Conservation (phyloP, 2,797 vertebrate species). For the Catostomus latipinnis region DNA sequence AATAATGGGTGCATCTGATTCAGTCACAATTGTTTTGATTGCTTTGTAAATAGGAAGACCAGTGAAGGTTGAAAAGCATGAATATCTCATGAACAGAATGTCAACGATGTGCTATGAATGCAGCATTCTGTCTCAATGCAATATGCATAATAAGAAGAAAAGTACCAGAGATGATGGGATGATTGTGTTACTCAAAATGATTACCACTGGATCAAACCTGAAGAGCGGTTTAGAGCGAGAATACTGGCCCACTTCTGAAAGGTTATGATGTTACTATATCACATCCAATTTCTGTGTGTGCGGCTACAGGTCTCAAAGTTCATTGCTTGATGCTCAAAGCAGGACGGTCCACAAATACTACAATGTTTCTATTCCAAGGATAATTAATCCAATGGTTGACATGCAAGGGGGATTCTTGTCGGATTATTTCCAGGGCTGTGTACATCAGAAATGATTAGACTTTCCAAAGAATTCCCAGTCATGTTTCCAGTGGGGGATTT, state of each 20-base stretch:
- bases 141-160: neutral
- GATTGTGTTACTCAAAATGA: neutral
- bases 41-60: conserved; percentile 38
- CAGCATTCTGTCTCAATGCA: conserved; percentile 3
- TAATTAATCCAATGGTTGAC: neutral
- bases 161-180: neutral
- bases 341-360: neutral
- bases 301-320: neutral
- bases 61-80: conserved; percentile 10
- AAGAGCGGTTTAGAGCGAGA: too few species aligned
- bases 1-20: conserved; percentile 37
- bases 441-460: neutral
- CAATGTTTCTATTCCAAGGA: conserved; percentile 4
- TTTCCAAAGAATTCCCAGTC: neutral
- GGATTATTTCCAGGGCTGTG: conserved; percentile 7
- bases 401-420: neutral
- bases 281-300: neutral
- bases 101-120: neutral
- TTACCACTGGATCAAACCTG: neutral
- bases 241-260: neutral
- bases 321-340: neutral
- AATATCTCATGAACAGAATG: neutral
- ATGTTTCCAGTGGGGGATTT: neutral
- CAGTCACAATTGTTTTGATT: conserved; percentile 37
- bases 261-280: conserved; percentile 13